Conservation (phyloP, 2,888 invertebrate species). For the Lasioglossum vierecki region DNA sequence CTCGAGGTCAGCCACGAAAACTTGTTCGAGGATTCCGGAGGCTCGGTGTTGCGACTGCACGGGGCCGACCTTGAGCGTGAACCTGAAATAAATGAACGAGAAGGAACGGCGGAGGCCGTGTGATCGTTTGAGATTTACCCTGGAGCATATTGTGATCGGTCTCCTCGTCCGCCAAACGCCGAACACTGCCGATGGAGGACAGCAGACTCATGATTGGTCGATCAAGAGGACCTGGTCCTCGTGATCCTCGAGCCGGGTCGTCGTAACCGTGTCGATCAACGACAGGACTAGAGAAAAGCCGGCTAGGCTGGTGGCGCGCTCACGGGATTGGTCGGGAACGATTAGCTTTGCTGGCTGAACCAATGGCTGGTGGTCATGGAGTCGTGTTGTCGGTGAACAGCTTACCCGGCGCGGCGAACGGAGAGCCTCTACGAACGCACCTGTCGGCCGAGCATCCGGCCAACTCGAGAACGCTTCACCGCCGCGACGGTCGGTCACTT, state of each 20-base stretch:
- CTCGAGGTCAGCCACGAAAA: slow-evolving; percentile 53
- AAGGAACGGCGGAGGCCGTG: neutral
- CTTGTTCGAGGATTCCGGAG: slow-evolving; percentile 20
- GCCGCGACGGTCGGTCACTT: slow-evolving; percentile 47
- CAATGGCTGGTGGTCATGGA: slow-evolving; percentile 44
- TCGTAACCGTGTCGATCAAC: slow-evolving; percentile 38
- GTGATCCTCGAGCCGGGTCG: slow-evolving; percentile 7
- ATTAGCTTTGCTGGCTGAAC: slow-evolving; percentile 27
- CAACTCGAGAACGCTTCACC: slow-evolving; percentile 43
- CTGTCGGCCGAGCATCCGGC: slow-evolving; percentile 49
- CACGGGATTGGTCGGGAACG: slow-evolving; percentile 51
- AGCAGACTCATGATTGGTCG: slow-evolving; percentile 78
- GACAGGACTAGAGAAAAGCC: slow-evolving; percentile 42
- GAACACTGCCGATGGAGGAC: slow-evolving; percentile 77
- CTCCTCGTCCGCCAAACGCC: slow-evolving; percentile 82
- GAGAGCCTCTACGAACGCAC: slow-evolving; percentile 47
- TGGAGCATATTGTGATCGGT: slow-evolving; percentile 83
- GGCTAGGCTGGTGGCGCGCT: slow-evolving; percentile 31
- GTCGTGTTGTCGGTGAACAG: slow-evolving; percentile 8
- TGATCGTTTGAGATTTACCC: slow-evolving; percentile 78
- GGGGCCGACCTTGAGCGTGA: slow-evolving; percentile 45
- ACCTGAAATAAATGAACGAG: slow-evolving; percentile 27
- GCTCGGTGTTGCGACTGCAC: slow-evolving; percentile 39
- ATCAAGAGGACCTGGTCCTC: slow-evolving; percentile 7
- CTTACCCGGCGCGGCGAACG: slow-evolving; percentile 13